A percentile compares a stretch with the other conserved stretches of the same genome.
Conservation (phyloP, 2,113 vertebrate genomes). For the Colaptes auratus region DNA sequence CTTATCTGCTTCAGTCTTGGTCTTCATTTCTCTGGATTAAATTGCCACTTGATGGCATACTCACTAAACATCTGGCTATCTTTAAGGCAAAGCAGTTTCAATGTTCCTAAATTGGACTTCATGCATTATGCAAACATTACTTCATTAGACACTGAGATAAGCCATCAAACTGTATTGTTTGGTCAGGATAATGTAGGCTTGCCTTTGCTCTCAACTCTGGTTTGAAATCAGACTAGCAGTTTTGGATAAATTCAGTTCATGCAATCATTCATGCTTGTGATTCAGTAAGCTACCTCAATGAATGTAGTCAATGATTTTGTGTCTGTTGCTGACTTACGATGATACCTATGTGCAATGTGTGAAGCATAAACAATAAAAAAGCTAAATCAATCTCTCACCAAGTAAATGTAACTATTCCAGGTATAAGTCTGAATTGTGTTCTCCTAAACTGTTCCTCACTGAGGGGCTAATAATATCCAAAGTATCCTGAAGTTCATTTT, state of each 20-base stretch:
- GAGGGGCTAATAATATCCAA: neutral
- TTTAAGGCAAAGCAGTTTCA: constrained; percentile 44
- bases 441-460: constrained; percentile 22
- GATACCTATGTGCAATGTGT: constrained; percentile 8
- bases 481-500: constrained; percentile 10
- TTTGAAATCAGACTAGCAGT: constrained; percentile 55
- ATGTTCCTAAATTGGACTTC: constrained; percentile 55
- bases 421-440: neutral
- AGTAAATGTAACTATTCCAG: neutral
- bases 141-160: constrained; percentile 49
- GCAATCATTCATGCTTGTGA: constrained; percentile 56
- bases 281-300: constrained; percentile 46
- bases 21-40: constrained; percentile 4
- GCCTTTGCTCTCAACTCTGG: neutral
- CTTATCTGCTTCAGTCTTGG: neutral
- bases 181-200: constrained; percentile 58
- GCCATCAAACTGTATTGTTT: constrained; percentile 63
- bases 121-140: constrained; percentile 41
- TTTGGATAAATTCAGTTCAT: constrained; percentile 40
- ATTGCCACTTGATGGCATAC: constrained; percentile 13
- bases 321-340: neutral
- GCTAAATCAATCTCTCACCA: constrained; percentile 30
- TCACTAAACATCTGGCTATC: constrained; percentile 30
- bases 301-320: constrained; percentile 14
- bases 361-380: constrained; percentile 27